Conservation (phyloP, 2,888 invertebrate species). For the Cotesia congregata region DNA sequence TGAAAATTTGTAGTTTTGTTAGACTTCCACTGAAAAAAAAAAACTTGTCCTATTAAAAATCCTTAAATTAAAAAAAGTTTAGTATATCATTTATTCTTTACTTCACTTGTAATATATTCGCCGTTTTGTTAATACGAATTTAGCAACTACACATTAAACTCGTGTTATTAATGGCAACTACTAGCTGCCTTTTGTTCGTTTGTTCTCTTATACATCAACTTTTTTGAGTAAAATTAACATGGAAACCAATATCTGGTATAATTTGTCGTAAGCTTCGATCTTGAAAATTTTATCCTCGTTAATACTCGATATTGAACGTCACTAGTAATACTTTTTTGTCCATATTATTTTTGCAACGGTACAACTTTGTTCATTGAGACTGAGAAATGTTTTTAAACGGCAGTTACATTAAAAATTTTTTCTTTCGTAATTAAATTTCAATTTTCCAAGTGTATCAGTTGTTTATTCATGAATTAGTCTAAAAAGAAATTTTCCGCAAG, state of each 20-base stretch:
- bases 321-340: neutral
- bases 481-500: slow-evolving; percentile 11
- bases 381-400: neutral
- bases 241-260: slow-evolving; percentile 38
- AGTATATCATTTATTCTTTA: neutral
- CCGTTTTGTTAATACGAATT: neutral
- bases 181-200: neutral
- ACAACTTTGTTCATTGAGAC: neutral
- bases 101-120: neutral
- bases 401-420: neutral
- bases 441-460: neutral
- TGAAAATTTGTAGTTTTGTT: no score
- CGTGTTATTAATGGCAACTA: slow-evolving; percentile 9
- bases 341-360: neutral
- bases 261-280: slow-evolving; percentile 28
- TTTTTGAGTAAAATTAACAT: slow-evolving; percentile 1
- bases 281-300: neutral
- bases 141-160: slow-evolving; percentile 31
- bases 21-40: no score
- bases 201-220: slow-evolving; percentile 7
- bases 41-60: no score
- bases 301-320: slow-evolving; percentile 4
- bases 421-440: neutral
- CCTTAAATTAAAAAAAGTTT: neutral
- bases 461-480: neutral